Evolutionary conservation across 2,797 vertebrate species (phyloP), one percentile per base, ranked within the genome.

Genomic region (Phaenicophaeus curvirostris): DNA sequence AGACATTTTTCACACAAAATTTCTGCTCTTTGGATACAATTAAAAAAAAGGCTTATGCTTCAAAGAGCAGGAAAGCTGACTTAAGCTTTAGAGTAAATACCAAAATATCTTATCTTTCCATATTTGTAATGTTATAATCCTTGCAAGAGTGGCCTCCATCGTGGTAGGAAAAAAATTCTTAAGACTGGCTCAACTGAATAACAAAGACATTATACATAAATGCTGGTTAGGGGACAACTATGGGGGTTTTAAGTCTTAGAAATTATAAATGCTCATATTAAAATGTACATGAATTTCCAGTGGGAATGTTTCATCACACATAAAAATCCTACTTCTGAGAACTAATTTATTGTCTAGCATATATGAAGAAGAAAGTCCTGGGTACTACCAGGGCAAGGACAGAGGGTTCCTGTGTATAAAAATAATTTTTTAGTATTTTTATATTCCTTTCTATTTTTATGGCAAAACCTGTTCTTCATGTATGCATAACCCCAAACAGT

Each of bases 61-160:
- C 97, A 98, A 97, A 97, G 93, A 94, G 61, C 81, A 94, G 86
- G 79, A 96, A 98, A 97, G 95, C 96, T 95, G 96, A 96, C 80
- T 97, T 97, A 97, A 98, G 97, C 96, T 97, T 97, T 93, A 95
- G 74, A 96, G 88, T 96, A 98, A 98, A 97, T 95, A 96, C 88
- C 80, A 69, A 97, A 97, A 97, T 97, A 92, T 97, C 97, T 96
- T 97, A 97, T 97, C 94, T 96, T 96, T 97, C 96, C 77, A 91
- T 96, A 97, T 97, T 97, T 96, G 76, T 96, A 91, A 76, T 91
- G 68, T 89, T 97, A 85, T 97, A 98, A 98, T 97, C 96, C 96
- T 95, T 93, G 83, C 71, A 96, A 88, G 91, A 96, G 90, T 94
- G 84, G 76, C 82, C 94, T 95, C 87, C 1, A 8, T 54, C 96